These are phyloP conservation scores for Azorinus chamasolen DNA, from an alignment of 2,888 invertebrate species.

Conservation along the genomic window DNA sequence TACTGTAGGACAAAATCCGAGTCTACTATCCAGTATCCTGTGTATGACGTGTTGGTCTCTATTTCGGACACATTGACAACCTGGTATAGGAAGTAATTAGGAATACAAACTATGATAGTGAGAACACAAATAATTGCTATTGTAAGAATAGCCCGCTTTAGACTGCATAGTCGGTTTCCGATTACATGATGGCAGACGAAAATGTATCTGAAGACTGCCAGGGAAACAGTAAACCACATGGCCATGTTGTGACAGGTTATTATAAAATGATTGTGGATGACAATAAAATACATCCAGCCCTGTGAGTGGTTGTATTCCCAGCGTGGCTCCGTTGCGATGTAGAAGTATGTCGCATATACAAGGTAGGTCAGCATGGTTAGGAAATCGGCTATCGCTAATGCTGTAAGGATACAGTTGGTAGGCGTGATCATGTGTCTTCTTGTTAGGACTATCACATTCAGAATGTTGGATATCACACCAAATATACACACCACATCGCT, in stretches of 20 bases:
- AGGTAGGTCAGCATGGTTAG: constrained; percentile 96
- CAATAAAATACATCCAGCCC: constrained; percentile 84
- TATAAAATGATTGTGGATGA: constrained; percentile 83
- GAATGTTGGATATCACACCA: constrained; percentile 95
- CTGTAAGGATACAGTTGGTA: constrained; percentile 95
- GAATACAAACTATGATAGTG: constrained; percentile 83
- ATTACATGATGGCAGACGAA: constrained; percentile 86
- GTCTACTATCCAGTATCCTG: constrained; percentile 78
- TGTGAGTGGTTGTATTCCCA: constrained; percentile 71
- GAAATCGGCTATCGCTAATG: constrained; percentile 95
- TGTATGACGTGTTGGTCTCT: constrained; percentile 19
- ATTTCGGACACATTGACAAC: constrained; percentile 54
- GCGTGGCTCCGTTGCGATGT: constrained; percentile 74
- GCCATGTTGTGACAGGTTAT: constrained; percentile 92
- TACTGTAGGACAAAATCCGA: constrained; percentile 72
- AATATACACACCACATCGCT: constrained; percentile 95
- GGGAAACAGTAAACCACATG: constrained; percentile 96
- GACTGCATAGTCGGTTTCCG: constrained; percentile 83
- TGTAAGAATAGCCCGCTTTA: constrained; percentile 81
- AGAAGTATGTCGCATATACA: constrained; percentile 87
- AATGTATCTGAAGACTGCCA: constrained; percentile 96
- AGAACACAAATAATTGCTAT: constrained; percentile 78
- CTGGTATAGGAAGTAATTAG: constrained; percentile 83
- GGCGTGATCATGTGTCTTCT: constrained; percentile 96
- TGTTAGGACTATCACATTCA: constrained; percentile 95